Base-by-base conservation (phyloP, 2,888 invertebrate genomes). In the Lasioglossum oenotherae region DNA sequence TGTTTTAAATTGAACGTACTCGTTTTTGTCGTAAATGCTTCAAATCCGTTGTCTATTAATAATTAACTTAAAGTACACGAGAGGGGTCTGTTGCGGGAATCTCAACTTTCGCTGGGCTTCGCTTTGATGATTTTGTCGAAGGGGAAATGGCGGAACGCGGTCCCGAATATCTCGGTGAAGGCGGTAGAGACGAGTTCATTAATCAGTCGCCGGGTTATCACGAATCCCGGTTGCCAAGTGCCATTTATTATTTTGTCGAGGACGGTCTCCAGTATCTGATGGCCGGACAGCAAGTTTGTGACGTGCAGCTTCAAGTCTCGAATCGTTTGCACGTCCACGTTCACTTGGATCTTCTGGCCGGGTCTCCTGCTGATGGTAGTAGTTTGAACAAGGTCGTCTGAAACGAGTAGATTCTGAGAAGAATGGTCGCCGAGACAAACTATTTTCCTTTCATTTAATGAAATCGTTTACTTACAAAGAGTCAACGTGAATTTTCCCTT, bases 171-270 rank as follows among this genome's bases (percentile, higher is more conserved):
- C 86, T 98, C 97, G 0, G 98, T 98, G 94, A 98, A 98, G 10
- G 97, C 98, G 0, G 97, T 97, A 93, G 98, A 97, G 86, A 98
- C 98, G 84, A 98, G 96, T 94, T 98, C 98, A 95, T 98, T 98
- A 92, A 98, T 98, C 76, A 98, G 95, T 0, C 98, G 97, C 85
- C 97, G 96, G 78, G 98, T 96, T 67, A 98, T 95, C 1, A 97
- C 96, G 92, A 98, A 97, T 49, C 98, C 98, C 0, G 98, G 97
- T 92, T 97, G 97, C 98, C 98, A 98, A 46, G 97, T 96, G 27
- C 96, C 96, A 94, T 98, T 98, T 93, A 98, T 98, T 64, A 98
- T 95, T 74, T 97, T 96, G 94, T 98, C 98, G 73, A 98, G 95
- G 88, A 98, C 95, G 86, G 96, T 96, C 93, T 97, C 97, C 77